These are phyloP conservation scores for Leptocoma aspasia DNA, from an alignment of 2,113 vertebrate genomes.

Conservation along the genomic window DNA sequence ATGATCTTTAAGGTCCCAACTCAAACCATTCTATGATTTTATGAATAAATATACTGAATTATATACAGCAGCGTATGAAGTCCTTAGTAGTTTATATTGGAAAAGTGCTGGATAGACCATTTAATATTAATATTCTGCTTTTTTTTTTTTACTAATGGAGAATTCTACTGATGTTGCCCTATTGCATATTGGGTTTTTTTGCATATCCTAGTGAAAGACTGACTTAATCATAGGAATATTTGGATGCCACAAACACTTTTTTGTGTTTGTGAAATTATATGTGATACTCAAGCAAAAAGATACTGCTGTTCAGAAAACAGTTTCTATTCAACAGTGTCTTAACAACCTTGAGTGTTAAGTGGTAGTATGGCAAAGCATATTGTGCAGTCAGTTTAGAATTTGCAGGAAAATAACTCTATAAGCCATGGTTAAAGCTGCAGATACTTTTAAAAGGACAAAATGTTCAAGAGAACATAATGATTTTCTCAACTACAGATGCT, in stretches of 20 bases:
- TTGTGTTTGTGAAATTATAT: not conserved
- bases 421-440: not conserved
- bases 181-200: not conserved
- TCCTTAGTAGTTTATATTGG: not conserved
- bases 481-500: constrained; percentile 35
- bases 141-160: too few species aligned
- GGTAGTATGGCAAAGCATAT: not conserved
- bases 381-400: not conserved
- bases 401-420: not conserved
- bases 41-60: not conserved
- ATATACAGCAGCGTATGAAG: not conserved
- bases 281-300: not conserved
- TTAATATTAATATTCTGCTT: not conserved
- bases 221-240: not conserved
- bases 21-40: not conserved
- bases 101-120: not conserved
- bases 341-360: not conserved
- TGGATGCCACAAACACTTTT: not conserved
- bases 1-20: not conserved
- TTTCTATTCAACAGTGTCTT: not conserved
- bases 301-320: not conserved
- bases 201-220: not conserved
- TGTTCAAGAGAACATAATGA: not conserved
- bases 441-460: constrained; percentile 14
- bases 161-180: not conserved